A percentile compares a stretch with the other conserved stretches of the same genome.
These are phyloP conservation scores for Hiodon alosoides DNA, from an alignment of 2,113 vertebrate species.

Conservation along the genomic window DNA sequence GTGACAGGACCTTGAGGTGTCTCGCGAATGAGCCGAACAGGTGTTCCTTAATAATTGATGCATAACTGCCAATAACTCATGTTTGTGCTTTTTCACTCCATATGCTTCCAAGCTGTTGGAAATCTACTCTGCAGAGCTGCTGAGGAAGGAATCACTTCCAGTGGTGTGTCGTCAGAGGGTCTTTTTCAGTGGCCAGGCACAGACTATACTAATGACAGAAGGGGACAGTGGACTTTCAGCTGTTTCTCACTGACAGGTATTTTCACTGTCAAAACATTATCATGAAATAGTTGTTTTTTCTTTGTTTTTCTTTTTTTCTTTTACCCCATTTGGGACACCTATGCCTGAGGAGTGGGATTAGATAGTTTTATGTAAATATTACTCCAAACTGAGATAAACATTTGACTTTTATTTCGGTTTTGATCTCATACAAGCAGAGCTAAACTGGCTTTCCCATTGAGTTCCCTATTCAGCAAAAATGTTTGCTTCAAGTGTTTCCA, in stretches of 20 bases:
- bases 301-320: background rate
- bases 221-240: background rate
- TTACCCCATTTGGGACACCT: too few species aligned
- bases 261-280: background rate
- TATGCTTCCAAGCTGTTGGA: constrained; percentile 62
- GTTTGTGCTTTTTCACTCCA: constrained; percentile 54
- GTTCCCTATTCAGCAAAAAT: background rate
- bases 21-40: constrained; percentile 65
- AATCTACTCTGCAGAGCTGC: constrained; percentile 31
- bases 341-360: too few species aligned
- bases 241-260: background rate
- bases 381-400: background rate
- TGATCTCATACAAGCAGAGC: too few species aligned
- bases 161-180: constrained; percentile 41
- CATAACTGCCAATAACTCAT: constrained; percentile 62
- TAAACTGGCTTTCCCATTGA: background rate
- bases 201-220: background rate
- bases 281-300: too few species aligned
- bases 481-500: background rate
- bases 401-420: background rate
- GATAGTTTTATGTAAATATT: background rate
- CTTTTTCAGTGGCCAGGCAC: constrained; percentile 36
- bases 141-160: constrained; percentile 55
- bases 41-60: constrained; percentile 68
- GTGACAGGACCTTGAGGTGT: constrained; percentile 56